A percentile compares a stretch with the other conserved stretches of the same genome.
Conservation (phyloP, 2,113 vertebrate genomes). For the Microcebus ravelobensis region DNA sequence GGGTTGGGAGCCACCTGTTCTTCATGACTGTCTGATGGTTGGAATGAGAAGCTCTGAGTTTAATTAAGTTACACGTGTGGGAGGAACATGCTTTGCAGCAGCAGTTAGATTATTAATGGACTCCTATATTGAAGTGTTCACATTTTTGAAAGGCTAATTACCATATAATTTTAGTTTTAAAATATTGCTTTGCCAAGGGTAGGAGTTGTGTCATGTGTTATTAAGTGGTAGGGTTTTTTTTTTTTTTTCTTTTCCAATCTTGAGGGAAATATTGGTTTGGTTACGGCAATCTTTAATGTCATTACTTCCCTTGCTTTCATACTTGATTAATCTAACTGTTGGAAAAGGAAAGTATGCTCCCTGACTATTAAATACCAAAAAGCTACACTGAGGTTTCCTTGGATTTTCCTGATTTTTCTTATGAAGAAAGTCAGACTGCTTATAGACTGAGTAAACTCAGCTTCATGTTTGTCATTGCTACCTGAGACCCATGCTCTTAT, state of each 20-base stretch:
- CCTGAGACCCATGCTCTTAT: not conserved
- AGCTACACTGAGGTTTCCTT: not conserved
- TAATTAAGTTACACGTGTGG: conserved; percentile 88
- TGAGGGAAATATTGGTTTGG: conserved; percentile 74
- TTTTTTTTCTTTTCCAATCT: conserved; percentile 39
- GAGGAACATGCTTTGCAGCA: conserved; percentile 84
- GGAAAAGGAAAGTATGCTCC: not conserved
- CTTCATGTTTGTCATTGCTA: conserved; percentile 35
- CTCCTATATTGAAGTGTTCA: conserved; percentile 87
- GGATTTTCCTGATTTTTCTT: not conserved
- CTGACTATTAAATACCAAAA: not conserved
- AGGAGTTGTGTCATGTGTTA: conserved; percentile 83
- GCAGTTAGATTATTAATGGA: conserved; percentile 88
- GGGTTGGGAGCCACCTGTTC: conserved; percentile 86
- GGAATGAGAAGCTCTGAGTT: conserved; percentile 84
- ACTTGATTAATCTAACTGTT: not conserved
- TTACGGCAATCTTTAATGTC: conserved; percentile 60
- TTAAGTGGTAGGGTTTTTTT: conserved; percentile 60
- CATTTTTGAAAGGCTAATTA: conserved; percentile 90
- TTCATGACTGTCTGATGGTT: conserved; percentile 79
- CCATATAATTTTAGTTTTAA: conserved; percentile 89
- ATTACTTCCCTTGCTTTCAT: conserved; percentile 68
- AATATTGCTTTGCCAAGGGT: conserved; percentile 86
- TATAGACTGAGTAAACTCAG: not conserved
- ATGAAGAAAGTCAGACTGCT: conserved; percentile 36